These are phyloP conservation scores for Coreius guichenoti DNA, from an alignment of 2,797 vertebrate species.

Conservation along the genomic window DNA sequence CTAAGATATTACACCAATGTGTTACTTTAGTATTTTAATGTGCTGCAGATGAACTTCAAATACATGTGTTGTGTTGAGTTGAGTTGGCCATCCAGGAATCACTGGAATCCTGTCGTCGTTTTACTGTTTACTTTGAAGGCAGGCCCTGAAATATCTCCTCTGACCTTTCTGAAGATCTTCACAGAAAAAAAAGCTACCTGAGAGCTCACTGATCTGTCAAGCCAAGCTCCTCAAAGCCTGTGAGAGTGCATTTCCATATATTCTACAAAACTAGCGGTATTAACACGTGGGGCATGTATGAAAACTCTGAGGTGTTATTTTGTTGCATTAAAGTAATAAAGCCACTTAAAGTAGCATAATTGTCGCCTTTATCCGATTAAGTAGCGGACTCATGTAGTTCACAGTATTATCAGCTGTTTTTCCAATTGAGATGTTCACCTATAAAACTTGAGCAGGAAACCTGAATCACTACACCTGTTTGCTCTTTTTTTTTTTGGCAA, in stretches of 20 bases:
- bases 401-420: neutral
- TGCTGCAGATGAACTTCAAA: conserved; percentile 7
- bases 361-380: neutral
- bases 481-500: neutral
- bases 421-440: neutral
- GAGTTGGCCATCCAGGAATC: neutral
- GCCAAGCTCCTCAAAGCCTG: neutral
- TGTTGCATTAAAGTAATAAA: conserved; percentile 40
- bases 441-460: neutral
- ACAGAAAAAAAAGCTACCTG: conserved; percentile 4
- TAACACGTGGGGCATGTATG: neutral
- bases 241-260: conserved; percentile 8
- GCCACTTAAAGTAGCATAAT: conserved; percentile 26
- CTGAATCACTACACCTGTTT: conserved; percentile 9
- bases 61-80: neutral
- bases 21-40: conserved; percentile 25
- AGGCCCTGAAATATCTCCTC: conserved; percentile 2
- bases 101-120: neutral
- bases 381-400: neutral
- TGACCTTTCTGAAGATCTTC: conserved; percentile 18
- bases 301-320: neutral
- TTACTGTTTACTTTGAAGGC: conserved; percentile 32
- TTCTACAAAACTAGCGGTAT: neutral
- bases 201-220: neutral
- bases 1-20: neutral